These are phyloP conservation scores for Drosophila lacicola DNA, from an alignment of 2,888 invertebrate species.

Conservation along the genomic window DNA sequence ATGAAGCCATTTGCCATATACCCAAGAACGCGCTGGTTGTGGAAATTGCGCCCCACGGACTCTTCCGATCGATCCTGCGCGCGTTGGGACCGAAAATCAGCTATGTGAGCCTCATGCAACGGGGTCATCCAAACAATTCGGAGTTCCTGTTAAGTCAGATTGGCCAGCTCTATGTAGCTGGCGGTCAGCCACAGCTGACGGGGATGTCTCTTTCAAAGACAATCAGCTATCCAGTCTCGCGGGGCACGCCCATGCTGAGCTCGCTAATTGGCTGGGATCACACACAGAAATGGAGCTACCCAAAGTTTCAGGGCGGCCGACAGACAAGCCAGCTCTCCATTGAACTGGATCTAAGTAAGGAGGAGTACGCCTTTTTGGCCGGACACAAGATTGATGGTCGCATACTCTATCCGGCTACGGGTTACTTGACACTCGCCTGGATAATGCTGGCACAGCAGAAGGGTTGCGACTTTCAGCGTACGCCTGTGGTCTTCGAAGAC, in stretches of 20 bases:
- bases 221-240: constrained; percentile 93
- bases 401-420: constrained; percentile 97
- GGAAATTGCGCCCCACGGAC: constrained; percentile 97
- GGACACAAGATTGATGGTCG: constrained; percentile 98
- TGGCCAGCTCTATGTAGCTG: constrained; percentile 93
- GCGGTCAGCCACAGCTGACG: constrained; percentile 90
- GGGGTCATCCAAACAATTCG: constrained; percentile 90
- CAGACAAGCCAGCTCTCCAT: constrained; percentile 91
- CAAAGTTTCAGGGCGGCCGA: constrained; percentile 88
- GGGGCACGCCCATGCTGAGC: constrained; percentile 95
- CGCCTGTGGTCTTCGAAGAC: constrained; percentile 94
- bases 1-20: constrained; percentile 93
- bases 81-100: constrained; percentile 90
- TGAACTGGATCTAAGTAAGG: constrained; percentile 91
- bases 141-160: constrained; percentile 91
- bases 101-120: constrained; percentile 94
- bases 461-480: constrained; percentile 90
- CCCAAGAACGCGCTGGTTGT: constrained; percentile 95
- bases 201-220: constrained; percentile 86
- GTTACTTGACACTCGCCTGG: constrained; percentile 96
- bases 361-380: constrained; percentile 90
- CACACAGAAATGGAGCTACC: constrained; percentile 93
- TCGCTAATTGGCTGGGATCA: constrained; percentile 97
- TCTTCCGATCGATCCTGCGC: constrained; percentile 96
- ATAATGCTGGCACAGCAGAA: constrained; percentile 93